Evolutionary conservation across 2,797 vertebrate species (phyloP).

Genomic region (Stomatorhinus walkeri): DNA sequence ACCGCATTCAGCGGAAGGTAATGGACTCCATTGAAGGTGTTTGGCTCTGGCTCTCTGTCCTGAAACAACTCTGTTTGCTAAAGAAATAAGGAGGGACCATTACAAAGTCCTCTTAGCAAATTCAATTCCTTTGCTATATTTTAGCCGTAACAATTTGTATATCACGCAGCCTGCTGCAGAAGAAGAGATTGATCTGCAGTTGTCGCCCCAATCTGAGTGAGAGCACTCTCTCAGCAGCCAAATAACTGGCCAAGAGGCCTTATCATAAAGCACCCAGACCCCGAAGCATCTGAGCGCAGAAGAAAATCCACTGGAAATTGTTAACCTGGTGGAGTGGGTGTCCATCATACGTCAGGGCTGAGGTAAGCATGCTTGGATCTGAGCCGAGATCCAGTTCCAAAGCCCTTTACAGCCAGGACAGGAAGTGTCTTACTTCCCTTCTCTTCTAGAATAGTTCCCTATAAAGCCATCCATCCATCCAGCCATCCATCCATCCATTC

Average conservation of each 20-base stretch:
- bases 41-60: neutral
- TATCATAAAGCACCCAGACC: neutral
- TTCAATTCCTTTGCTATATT: neutral
- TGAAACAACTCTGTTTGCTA: neutral
- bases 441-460: neutral
- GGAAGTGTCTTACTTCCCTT: neutral
- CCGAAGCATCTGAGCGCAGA: neutral
- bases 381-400: neutral
- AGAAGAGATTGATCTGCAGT: constrained; percentile 16
- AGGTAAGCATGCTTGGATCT: neutral
- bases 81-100: neutral
- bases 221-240: constrained; percentile 46
- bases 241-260: constrained; percentile 29
- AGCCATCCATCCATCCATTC: no score
- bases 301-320: neutral
- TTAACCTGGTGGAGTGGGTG: neutral
- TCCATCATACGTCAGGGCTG: neutral
- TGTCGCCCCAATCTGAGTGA: constrained; percentile 34
- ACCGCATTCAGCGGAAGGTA: neutral
- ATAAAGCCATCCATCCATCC: neutral
- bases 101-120: neutral
- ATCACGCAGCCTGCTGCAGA: neutral
- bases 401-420: neutral
- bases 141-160: neutral
- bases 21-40: neutral